phyloP scores from a whole-genome alignment of 2,113 vertebrate species.

The Callionymus lyra region DNA sequence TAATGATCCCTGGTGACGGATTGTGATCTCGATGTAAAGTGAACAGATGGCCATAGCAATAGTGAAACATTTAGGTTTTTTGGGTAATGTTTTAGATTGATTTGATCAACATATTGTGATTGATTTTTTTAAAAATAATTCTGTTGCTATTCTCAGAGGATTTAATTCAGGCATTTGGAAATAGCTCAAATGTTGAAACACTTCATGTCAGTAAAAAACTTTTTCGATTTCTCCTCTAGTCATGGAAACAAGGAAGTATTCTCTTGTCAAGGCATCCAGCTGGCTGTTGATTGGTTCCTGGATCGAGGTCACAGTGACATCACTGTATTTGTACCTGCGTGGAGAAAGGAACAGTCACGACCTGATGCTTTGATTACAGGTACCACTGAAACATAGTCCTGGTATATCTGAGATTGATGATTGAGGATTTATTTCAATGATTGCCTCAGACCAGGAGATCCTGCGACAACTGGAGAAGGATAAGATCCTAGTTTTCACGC shows the following conservation, averaged over 20 bases:
- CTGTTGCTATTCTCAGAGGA: too few species aligned
- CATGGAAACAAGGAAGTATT: conserved; percentile 98
- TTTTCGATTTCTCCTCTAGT: conserved; percentile 62
- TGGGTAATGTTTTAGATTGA: too few species aligned
- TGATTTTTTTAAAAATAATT: too few species aligned
- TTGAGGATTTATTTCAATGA: not conserved
- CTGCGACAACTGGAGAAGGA: conserved; percentile 87
- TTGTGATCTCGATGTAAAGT: too few species aligned
- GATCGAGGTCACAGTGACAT: conserved; percentile 89
- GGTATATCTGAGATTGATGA: not conserved
- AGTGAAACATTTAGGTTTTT: too few species aligned
- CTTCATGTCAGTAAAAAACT: not conserved
- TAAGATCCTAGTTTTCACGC: conserved; percentile 93
- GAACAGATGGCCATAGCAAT: too few species aligned
- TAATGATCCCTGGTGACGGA: too few species aligned
- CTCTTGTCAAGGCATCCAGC: conserved; percentile 94
- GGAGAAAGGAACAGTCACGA: conserved; percentile 96
- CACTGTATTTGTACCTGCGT: conserved; percentile 94
- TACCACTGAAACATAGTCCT: conserved; percentile 23
- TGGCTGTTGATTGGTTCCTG: conserved; percentile 97
- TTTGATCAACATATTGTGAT: too few species aligned
- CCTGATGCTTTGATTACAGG: conserved; percentile 96
- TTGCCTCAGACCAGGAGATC: conserved; percentile 83
- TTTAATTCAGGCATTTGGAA: too few species aligned
- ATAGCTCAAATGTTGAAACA: too few species aligned